These are phyloP conservation scores for Sebastes vulpes DNA, from an alignment of 2,797 vertebrate species.

Conservation along the genomic window DNA sequence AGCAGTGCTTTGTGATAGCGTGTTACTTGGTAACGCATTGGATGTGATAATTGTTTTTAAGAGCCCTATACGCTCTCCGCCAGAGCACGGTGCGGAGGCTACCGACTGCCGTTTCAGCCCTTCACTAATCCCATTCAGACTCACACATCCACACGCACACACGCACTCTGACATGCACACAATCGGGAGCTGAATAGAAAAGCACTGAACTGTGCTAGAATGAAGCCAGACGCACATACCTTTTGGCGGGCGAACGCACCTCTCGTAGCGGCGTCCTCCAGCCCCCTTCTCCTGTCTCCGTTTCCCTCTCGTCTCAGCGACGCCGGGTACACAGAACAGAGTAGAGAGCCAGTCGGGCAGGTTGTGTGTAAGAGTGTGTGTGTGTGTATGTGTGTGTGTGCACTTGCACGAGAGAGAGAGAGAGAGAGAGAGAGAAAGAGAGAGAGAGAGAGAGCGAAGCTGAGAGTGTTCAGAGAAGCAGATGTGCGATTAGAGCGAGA, in stretches of 20 bases:
- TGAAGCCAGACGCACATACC: conserved; percentile 91
- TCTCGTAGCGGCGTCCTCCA: conserved; percentile 55
- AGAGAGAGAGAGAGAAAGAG: background rate
- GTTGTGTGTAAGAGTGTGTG: conserved; percentile 81
- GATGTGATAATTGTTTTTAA: conserved; percentile 86
- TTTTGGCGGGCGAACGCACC: conserved; percentile 42
- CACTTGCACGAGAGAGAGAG: conserved; percentile 4
- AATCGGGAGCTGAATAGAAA: conserved; percentile 55
- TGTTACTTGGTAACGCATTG: conserved; percentile 78
- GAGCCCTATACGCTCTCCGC: conserved; percentile 71
- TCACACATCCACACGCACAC: conserved; percentile 39
- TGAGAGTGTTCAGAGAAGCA: conserved; percentile 42
- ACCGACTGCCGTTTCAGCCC: conserved; percentile 58
- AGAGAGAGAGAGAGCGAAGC: conserved; percentile 15
- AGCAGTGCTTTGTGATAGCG: conserved; percentile 78
- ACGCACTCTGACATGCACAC: conserved; percentile 52
- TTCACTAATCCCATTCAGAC: conserved; percentile 92
- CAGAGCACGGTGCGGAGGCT: conserved; percentile 81
- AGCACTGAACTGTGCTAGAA: conserved; percentile 63
- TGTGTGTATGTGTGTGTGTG: background rate
- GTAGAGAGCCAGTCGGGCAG: conserved; percentile 80
- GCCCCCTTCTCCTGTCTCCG: conserved; percentile 61
- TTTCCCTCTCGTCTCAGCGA: conserved; percentile 88
- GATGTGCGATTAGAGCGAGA: conserved; percentile 63
- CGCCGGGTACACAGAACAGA: conserved; percentile 72